Base-by-base conservation (phyloP, 2,113 vertebrate species). In the Australoheros scitulus region DNA sequence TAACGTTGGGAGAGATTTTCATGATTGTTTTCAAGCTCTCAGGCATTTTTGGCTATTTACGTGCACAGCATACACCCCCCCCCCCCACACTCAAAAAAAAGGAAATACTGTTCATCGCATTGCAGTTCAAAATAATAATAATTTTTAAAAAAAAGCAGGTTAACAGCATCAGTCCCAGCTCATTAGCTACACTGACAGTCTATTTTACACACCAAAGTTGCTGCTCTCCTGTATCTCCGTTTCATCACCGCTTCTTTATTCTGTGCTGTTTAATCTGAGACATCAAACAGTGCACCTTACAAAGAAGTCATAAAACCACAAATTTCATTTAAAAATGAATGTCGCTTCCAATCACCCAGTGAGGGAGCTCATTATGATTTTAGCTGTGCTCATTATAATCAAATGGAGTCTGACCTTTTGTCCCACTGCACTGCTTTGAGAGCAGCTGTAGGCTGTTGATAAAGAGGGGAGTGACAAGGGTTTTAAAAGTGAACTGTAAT, bases 361-460 rank as follows among this genome's bases (percentile, higher is more conserved):
- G 8, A 82, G 81, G 79, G 77, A 89, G 68, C 83, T 91, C 87
- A 87, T 94, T 91, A 92, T 34, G 79, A 88, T 89, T 93, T 91
- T 83, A 92, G 83, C 81, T 55, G 58, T 50, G 78, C 85, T 91
- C 86, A 87, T 92, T 93, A 91, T 82, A 93, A 90, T 90, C 81
- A 89, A 84, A 91, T 82, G 83, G 82, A 90, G 81, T 91, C 77
- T 90, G 92, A 94, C 87, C 92, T 94, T 94, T 92, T 76, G 74
- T 88, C 80, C 76, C 41, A 18, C n/a, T 56, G 72, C 43, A 14
- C 74, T 32, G 85, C 85, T 91, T 41, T 81, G 55, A 90, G 77
- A 85, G n/a, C 17, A 41, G 59, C 83, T 61, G 76, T 61, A 55
- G 81, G 70, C 85, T 80, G 61, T 79, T 90, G 83, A 87, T 81